Evolutionary conservation across 2,797 vertebrate genomes (phyloP).

Genomic region (Hapalemur alaotrensis): DNA sequence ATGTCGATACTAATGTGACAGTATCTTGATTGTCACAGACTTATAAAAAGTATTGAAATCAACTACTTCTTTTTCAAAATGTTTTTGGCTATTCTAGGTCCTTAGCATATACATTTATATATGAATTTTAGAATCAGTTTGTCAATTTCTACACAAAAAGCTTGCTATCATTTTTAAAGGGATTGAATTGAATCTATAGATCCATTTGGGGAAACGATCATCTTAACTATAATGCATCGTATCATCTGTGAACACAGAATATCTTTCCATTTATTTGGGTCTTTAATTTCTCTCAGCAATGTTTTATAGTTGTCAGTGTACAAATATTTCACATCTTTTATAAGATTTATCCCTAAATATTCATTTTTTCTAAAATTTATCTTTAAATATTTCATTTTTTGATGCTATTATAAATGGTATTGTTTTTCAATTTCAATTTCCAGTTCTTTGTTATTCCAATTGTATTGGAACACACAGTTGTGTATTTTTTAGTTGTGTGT

Average conservation of each 20-base stretch:
- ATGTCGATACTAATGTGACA: neutral
- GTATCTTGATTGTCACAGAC: neutral
- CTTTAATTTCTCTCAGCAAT: neutral
- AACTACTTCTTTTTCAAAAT: neutral
- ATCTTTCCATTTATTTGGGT: neutral
- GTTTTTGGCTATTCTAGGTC: neutral
- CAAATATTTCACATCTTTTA: neutral
- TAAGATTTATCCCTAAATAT: neutral
- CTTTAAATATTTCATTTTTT: neutral
- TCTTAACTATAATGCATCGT: neutral
- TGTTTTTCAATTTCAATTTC: neutral
- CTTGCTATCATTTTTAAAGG: neutral
- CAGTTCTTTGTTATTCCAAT: neutral
- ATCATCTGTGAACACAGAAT: accelerated
- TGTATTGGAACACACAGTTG: neutral
- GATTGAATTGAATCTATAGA: accelerated
- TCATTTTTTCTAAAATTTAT: neutral
- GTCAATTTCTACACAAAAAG: neutral
- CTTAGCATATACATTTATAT: neutral
- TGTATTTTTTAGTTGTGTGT: neutral
- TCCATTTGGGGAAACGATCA: accelerated
- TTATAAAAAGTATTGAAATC: neutral
- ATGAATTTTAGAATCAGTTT: neutral
- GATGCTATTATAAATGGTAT: neutral
- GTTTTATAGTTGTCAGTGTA: neutral